Percentiles rank a stretch among this genome's conserved stretches.
Evolutionary conservation across 2,888 invertebrate genomes (phyloP).

Genomic region (Chironomus riparius): DNA sequence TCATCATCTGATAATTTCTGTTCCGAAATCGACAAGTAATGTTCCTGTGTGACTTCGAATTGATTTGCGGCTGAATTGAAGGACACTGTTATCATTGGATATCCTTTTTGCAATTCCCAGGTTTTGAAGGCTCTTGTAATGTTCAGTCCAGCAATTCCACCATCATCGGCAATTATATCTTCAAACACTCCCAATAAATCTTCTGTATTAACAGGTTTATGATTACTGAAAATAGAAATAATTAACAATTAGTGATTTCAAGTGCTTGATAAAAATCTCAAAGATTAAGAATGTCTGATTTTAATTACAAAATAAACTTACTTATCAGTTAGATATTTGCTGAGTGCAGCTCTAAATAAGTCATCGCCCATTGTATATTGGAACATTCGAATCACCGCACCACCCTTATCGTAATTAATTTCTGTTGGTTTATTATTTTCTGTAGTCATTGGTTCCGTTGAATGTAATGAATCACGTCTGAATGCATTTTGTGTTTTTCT

Average conservation of each 20-base stretch:
- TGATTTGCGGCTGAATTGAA: conserved; percentile 39
- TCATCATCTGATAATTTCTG: not conserved
- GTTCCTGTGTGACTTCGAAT: conserved; percentile 1
- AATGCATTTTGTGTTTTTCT: not conserved
- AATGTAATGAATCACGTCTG: not conserved
- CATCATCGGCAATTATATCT: not conserved
- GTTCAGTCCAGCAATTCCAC: not conserved
- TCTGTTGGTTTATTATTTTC: not conserved
- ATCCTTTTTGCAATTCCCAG: conserved; percentile 68
- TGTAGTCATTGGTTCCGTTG: not conserved
- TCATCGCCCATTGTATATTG: conserved; percentile 15
- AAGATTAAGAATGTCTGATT: not conserved
- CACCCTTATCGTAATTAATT: conserved; percentile 19
- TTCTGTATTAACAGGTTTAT: conserved; percentile 8
- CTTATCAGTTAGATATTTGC: conserved; percentile 9
- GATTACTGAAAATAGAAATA: not conserved
- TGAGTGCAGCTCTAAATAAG: not conserved
- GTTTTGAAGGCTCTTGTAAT: not conserved
- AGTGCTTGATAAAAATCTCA: not conserved
- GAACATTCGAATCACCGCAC: conserved; percentile 22
- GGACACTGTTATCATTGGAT: conserved; percentile 56
- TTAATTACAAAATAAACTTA: not conserved
- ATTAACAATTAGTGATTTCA: not conserved
- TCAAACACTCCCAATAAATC: not conserved
- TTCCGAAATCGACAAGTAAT: not conserved